A percentile compares a stretch with the other conserved stretches of the same genome.
phyloP scores from a whole-genome alignment of 1,140 invertebrate genomes.

The Listronotus oregonensis region DNA sequence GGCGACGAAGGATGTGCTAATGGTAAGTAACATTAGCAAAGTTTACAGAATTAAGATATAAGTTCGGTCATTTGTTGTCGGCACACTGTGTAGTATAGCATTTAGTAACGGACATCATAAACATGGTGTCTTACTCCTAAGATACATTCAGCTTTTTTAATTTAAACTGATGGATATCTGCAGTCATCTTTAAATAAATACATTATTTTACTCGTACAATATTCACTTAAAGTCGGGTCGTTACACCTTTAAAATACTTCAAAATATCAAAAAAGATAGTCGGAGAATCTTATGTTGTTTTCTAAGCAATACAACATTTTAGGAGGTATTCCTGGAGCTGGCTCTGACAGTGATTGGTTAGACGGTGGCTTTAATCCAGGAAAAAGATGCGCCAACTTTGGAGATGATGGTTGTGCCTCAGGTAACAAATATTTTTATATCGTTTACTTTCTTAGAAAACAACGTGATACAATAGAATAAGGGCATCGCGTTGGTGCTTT shows the following conservation, averaged over 20 bases:
- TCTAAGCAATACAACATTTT: neutral
- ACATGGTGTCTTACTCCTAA: neutral
- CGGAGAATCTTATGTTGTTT: neutral
- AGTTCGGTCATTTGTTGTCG: neutral
- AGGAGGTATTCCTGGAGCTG: slow-evolving; percentile 26
- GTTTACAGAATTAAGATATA: neutral
- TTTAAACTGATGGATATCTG: no score
- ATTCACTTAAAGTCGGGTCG: neutral
- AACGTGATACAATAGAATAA: neutral
- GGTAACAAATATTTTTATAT: slow-evolving; percentile 12
- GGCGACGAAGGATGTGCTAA: slow-evolving; percentile 24
- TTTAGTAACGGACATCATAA: no score
- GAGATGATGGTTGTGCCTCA: slow-evolving; percentile 25
- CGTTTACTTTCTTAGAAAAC: neutral
- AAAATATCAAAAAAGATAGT: no score
- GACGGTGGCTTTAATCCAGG: slow-evolving; percentile 30
- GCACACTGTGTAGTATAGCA: no score
- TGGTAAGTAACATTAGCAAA: slow-evolving; percentile 11
- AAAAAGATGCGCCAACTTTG: slow-evolving; percentile 33
- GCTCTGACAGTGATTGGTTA: slow-evolving; percentile 32
- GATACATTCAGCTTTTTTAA: no score
- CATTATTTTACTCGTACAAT: neutral
- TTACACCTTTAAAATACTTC: no score
- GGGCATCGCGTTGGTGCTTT: neutral
- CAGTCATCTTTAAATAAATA: no score